These are phyloP conservation scores for Enteromius trimaculatus DNA, from an alignment of 2,797 vertebrate species.

Conservation along the genomic window DNA sequence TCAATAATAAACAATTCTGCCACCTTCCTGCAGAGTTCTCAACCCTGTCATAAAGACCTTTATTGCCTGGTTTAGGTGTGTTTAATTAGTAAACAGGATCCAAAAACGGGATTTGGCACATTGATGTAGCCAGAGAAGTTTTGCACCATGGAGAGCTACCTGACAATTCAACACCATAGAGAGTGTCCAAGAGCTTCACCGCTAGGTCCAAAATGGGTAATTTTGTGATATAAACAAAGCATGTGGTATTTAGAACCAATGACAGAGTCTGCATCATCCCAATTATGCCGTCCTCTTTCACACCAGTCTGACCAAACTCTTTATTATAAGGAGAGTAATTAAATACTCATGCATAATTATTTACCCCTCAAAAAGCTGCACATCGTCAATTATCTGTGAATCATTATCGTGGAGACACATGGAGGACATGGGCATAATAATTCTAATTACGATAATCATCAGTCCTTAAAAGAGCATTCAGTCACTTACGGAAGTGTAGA, in stretches of 20 bases:
- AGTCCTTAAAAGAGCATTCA: slow-evolving; percentile 29
- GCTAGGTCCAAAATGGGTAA: not conserved
- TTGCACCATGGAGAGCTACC: not conserved
- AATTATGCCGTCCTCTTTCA: slow-evolving; percentile 2
- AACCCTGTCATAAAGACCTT: not conserved
- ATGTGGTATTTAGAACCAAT: slow-evolving; percentile 31
- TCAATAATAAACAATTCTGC: not conserved
- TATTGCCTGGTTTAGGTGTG: not conserved
- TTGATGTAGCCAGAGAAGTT: not conserved
- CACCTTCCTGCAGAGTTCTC: not conserved
- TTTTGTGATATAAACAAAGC: not conserved
- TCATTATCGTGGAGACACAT: slow-evolving; percentile 27
- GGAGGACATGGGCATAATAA: slow-evolving; percentile 5
- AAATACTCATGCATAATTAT: slow-evolving; percentile 37
- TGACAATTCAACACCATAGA: not conserved
- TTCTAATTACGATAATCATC: slow-evolving; percentile 24
- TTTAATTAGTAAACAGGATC: not conserved
- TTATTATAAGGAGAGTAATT: slow-evolving; percentile 35
- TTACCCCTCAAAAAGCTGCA: slow-evolving; percentile 35
- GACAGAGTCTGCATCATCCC: slow-evolving; percentile 33
- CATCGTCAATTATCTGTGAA: slow-evolving; percentile 21
- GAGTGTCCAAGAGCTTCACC: not conserved
- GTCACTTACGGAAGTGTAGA: slow-evolving; percentile 83
- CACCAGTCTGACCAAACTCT: not conserved
- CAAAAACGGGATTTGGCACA: not conserved